These are phyloP conservation scores for Leucophenga montana DNA, from an alignment of 2,888 invertebrate species.

Conservation along the genomic window DNA sequence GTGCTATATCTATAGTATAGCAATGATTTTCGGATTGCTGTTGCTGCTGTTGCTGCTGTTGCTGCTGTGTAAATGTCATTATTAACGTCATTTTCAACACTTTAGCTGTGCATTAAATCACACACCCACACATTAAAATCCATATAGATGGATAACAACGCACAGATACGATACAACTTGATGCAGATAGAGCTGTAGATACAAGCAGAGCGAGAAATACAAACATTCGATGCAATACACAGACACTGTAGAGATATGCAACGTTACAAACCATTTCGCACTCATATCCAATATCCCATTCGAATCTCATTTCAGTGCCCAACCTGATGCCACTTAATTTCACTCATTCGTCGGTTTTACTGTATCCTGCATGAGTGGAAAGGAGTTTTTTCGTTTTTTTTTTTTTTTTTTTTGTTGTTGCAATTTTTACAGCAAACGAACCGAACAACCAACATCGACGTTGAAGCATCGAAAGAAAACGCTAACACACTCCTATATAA, in stretches of 20 bases:
- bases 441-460: too few species aligned
- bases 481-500: too few species aligned
- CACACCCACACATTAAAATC: constrained; percentile 23
- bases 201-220: too few species aligned
- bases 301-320: too few species aligned
- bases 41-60: not conserved
- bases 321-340: constrained; percentile 20
- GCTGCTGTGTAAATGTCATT: constrained; percentile 20
- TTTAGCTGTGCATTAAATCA: constrained; percentile 27
- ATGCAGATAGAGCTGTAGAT: not conserved
- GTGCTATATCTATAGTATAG: too few species aligned
- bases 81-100: constrained; percentile 29
- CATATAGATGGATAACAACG: not conserved
- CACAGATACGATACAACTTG: not conserved
- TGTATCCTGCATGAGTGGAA: not conserved
- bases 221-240: too few species aligned
- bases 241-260: too few species aligned
- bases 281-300: too few species aligned
- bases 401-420: constrained; percentile 32
- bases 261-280: too few species aligned
- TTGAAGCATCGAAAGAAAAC: too few species aligned
- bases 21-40: constrained; percentile 7
- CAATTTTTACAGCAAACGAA: constrained; percentile 15
- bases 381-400: not conserved
- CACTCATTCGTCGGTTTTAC: constrained; percentile 17